Conservation (phyloP, 2,797 vertebrate genomes). For the Enteromius afrohamiltoni region DNA sequence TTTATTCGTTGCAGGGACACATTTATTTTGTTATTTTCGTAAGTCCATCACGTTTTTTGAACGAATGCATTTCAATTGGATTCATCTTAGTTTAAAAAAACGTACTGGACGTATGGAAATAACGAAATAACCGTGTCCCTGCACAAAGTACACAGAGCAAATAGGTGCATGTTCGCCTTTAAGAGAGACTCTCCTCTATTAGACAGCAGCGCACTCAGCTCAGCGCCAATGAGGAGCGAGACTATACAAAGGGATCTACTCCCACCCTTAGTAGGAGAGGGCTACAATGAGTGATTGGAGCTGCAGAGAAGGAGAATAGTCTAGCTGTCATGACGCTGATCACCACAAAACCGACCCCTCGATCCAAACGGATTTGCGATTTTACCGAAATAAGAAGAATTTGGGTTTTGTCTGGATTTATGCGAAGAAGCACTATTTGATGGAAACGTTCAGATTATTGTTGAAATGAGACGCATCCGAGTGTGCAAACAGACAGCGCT, state of each 20-base stretch:
- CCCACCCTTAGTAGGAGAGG: conserved; percentile 33
- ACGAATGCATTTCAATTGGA: too few species aligned
- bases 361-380: conserved; percentile 4
- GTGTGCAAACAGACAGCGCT: conserved; percentile 27
- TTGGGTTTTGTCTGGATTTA: not conserved
- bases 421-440: not conserved
- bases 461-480: conserved; percentile 45
- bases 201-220: conserved; percentile 10
- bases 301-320: conserved; percentile 29
- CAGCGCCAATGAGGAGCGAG: conserved; percentile 48
- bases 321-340: conserved; percentile 5
- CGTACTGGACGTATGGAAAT: too few species aligned
- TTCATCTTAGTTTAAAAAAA: too few species aligned
- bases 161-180: conserved; percentile 9
- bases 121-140: too few species aligned
- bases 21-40: too few species aligned
- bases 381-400: not conserved
- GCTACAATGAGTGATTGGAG: not conserved
- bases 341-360: not conserved
- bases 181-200: conserved; percentile 9
- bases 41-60: too few species aligned
- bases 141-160: too few species aligned
- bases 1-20: too few species aligned
- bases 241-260: conserved; percentile 56
- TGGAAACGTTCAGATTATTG: conserved; percentile 13